Evolutionary conservation across 2,888 invertebrate genomes (phyloP).

Genomic region (Pherbina coryleti): DNA sequence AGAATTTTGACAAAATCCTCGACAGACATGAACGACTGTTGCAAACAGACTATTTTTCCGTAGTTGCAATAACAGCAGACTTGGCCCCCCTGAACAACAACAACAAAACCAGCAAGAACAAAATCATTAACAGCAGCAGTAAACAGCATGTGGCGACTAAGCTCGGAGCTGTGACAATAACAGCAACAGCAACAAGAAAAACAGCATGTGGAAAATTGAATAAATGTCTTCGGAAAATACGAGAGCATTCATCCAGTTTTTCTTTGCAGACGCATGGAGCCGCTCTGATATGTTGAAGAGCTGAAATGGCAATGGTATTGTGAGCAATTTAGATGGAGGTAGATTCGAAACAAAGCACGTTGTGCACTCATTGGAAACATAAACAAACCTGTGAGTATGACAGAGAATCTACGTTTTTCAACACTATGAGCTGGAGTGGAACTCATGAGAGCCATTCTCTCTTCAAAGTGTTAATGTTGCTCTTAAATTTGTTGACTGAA

Average conservation of each 20-base stretch:
- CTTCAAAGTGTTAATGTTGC: too few relatives aligned
- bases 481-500: too few relatives aligned
- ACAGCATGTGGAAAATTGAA: neutral
- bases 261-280: neutral
- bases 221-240: neutral
- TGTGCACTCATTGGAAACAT: constrained; percentile 38
- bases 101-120: constrained; percentile 5
- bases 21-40: constrained; percentile 44
- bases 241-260: neutral
- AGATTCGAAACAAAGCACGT: constrained; percentile 2
- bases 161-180: constrained; percentile 14
- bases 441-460: too few relatives aligned
- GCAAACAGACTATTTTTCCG: constrained; percentile 45
- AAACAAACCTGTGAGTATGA: constrained; percentile 7
- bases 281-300: neutral
- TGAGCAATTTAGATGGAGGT: neutral
- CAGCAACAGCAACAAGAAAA: neutral
- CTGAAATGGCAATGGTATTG: neutral
- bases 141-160: constrained; percentile 29
- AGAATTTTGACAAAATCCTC: constrained; percentile 19
- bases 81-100: constrained; percentile 39
- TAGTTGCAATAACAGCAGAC: constrained; percentile 47
- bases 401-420: neutral
- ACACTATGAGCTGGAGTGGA: too few relatives aligned
- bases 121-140: constrained; percentile 15